Conservation (phyloP, 2,113 vertebrate genomes). For the Serinus canaria region DNA sequence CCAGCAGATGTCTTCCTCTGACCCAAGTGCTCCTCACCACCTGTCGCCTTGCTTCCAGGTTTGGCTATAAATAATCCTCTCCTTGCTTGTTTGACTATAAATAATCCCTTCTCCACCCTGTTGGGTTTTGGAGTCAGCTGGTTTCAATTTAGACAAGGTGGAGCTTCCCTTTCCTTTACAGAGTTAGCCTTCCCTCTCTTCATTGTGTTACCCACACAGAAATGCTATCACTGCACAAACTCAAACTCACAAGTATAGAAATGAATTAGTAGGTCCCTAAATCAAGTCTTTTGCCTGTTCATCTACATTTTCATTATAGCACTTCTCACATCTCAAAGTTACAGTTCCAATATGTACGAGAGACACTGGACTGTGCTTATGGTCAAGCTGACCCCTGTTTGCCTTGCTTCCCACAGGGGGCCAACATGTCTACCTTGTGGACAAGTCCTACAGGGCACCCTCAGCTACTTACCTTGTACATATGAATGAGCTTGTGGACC, state of each 20-base stretch:
- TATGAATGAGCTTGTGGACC: neutral
- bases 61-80: slow-evolving; percentile 43
- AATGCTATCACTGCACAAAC: neutral
- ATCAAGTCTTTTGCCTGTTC: neutral
- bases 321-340: neutral
- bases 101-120: slow-evolving; percentile 11
- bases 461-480: neutral
- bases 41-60: neutral
- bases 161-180: neutral
- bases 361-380: neutral
- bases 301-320: neutral
- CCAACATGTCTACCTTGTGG: fast-evolving
- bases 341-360: neutral
- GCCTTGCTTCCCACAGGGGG: neutral
- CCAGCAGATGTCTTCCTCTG: slow-evolving; percentile 30
- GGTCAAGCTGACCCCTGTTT: neutral
- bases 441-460: neutral
- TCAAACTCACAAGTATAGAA: neutral
- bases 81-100: slow-evolving; percentile 32
- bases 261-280: neutral
- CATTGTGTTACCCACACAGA: neutral
- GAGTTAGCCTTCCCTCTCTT: neutral
- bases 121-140: slow-evolving; percentile 16
- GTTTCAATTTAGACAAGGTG: slow-evolving; percentile 9
- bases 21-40: slow-evolving; percentile 42